A percentile compares a stretch with the other conserved stretches of the same genome.
Conservation (phyloP, 1,140 invertebrate species). For the Lineus longissimus region DNA sequence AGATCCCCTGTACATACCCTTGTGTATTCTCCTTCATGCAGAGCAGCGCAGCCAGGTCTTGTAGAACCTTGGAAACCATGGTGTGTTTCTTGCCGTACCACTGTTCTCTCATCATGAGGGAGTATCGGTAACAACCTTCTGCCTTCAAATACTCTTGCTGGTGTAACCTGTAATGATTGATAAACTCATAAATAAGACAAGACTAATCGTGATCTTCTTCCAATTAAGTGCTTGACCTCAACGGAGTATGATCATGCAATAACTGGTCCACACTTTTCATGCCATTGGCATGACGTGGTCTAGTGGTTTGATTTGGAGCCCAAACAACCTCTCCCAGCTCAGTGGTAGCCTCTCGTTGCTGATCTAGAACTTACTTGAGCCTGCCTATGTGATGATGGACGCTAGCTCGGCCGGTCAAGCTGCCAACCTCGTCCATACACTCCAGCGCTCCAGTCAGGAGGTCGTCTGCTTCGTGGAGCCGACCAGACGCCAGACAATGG, state of each 20-base stretch:
- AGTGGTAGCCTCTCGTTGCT: too few relatives aligned
- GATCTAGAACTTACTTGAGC: too few relatives aligned
- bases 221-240: background rate
- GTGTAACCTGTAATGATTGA: constrained; percentile 23
- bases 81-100: constrained; percentile 41
- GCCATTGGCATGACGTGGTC: too few relatives aligned
- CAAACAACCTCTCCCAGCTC: too few relatives aligned
- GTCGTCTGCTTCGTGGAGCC: constrained; percentile 31
- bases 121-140: constrained; percentile 30
- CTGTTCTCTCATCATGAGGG: constrained; percentile 29
- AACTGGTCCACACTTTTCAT: too few relatives aligned
- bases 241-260: too few relatives aligned
- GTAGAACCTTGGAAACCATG: constrained; percentile 32
- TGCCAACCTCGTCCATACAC: constrained; percentile 26
- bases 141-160: constrained; percentile 31
- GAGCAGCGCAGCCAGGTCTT: constrained; percentile 15
- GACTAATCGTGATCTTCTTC: background rate
- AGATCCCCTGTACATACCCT: constrained; percentile 24
- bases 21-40: constrained; percentile 20
- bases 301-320: too few relatives aligned
- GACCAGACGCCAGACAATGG: constrained; percentile 26
- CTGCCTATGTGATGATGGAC: constrained; percentile 34
- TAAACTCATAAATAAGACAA: too few relatives aligned
- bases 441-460: constrained; percentile 31
- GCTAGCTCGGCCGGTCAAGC: constrained; percentile 26